Evolutionary conservation across 2,797 vertebrate genomes (phyloP), one percentile per base, ranked within the genome.

Genomic region (Chelidonichthys spinosus): DNA sequence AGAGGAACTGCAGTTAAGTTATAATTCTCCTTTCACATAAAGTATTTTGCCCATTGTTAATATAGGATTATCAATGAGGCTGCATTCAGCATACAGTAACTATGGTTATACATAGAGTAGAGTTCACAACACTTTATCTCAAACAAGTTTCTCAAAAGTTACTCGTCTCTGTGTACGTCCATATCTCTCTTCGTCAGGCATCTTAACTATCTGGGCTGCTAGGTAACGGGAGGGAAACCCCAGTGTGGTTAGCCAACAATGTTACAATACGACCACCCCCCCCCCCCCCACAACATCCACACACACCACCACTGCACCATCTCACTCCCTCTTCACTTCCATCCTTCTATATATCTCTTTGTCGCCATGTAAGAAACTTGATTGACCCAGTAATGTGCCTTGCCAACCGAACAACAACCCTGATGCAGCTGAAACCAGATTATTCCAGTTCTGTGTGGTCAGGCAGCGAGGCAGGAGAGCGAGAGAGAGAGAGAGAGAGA

Each of bases 341-440:
- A 61, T 77, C 61, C 62, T 11, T 70, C 81, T 74, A 43, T 81
- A 42, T 79, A 72, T 85, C 72, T 77, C 63, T 89, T 71, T 82
- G 74, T 76, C 36, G 8, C 56, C 71, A 69, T 56, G 76, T 78
- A 76, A 78, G 58, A 76, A 76, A 89, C 68, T 74, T 18, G 65
- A 79, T 59, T 85, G 88, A 92, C 89, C 92, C 87, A 88, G 78
- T 85, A 87, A 85, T 74, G 85, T 62, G 80, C 73, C 76, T 78
- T 83, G 85, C 88, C 85, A 92, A 85, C 82, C 87, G 74, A 90
- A 89, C 86, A 90, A 85, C 90, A 91, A 88, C 87, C 71, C 69
- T 53, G 69, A 82, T 87, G 82, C 87, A 88, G 91, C 81, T 90
- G 78, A 89, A 91, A 91, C 90, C 90, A 90, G 92, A 91, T 89